Evolutionary conservation across 2,888 invertebrate genomes (phyloP), one percentile per base, ranked within the genome.

Genomic region (Sympetrum striolatum): DNA sequence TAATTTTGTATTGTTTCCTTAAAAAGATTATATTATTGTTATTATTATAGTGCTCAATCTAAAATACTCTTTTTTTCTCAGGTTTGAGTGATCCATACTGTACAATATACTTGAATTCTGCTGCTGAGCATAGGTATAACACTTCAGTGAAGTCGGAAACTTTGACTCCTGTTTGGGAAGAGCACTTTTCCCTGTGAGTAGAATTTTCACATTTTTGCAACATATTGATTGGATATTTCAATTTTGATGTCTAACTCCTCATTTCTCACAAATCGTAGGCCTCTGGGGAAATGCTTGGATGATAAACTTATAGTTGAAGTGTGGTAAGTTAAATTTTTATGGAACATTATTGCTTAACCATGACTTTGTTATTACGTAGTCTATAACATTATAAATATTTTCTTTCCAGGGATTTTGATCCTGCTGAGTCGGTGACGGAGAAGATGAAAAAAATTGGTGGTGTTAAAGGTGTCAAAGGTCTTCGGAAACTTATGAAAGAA

Each of bases 41-140:
- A 22, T 22, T 79, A 12, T 18, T 18, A 4, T 48, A 48, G 4
- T 48, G 6, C 12, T 48, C 2, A 12, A 48, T 48, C 14, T 2
- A 48, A 10, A 8, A 18, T 53, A 53, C 5, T 53, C 53, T 18
- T 90, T 90, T 90, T 37, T 91, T 90, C 91, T 92, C 93, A 96
- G 96, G 99, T n/a, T 95, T 98, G 92, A 98, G 98, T 92, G 99
- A 99, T 94, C 99, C 99, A 0, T 99, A 98, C 94, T 99, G 99
- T 91, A 99, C 99, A 92, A 95, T 99, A 93, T 98, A 96, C 93
- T 94, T 98, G 92, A 96, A 96, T 93, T 97, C 97, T 0, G 96
- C 96, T 91, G 95, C 96, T 3, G 95, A 97, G 2, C 96, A 97
- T 92, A 95, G 97, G 91, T 98, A 97, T 93, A 98, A 97, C 92